Evolutionary conservation across 2,113 vertebrate genomes (phyloP), one percentile per base, ranked within the genome.

Genomic region (Pholis gunnellus): DNA sequence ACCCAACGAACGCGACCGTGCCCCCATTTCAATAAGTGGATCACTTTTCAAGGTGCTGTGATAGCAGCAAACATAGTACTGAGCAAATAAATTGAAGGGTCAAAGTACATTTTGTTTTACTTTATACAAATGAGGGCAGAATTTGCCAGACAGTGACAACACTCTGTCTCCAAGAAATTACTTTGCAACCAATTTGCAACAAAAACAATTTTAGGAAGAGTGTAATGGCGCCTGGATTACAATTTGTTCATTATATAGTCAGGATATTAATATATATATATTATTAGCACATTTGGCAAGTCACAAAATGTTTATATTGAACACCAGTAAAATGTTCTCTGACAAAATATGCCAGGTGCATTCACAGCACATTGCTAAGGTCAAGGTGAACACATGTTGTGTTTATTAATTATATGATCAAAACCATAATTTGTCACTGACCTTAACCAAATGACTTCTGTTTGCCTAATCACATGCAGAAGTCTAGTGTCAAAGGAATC

Each of bases 191-290:
- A 42, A 65, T 65, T 15, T n/a, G 8, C 60, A 63, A 22, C 57
- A 36, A 9, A 63, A 63, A 22, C 11, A 50, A 50, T 64, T 22
- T 68, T 31, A 50, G 18, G 17, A 10, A 13, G 11, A 38, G 34
- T 0, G 7, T 38, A 34, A 38, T 15, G 11, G 10, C 0, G 2
- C 48, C 13, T 9, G 5, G 2, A 60, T 9, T 25, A 18, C 0
- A 15, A 15, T 63, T 50, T 54, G 10, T 48, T 22, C 17, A 60
- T 22, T 6, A 61, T 2, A 46, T 27, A 60, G 31, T 29, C 6
- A 46, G 9, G 15, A 44, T 4, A 27, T 44, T 17, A 27, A 22
- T 10, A 52, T 8, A 52, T 13, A 20, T 14, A 22, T 22, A 50
- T 14, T 27, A 29, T 46, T 10, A 25, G 15, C 6, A 18, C 17